Evolutionary conservation across 1,140 invertebrate genomes (phyloP), one percentile per base, ranked within the genome.

Genomic region (Sitophilus oryzae): DNA sequence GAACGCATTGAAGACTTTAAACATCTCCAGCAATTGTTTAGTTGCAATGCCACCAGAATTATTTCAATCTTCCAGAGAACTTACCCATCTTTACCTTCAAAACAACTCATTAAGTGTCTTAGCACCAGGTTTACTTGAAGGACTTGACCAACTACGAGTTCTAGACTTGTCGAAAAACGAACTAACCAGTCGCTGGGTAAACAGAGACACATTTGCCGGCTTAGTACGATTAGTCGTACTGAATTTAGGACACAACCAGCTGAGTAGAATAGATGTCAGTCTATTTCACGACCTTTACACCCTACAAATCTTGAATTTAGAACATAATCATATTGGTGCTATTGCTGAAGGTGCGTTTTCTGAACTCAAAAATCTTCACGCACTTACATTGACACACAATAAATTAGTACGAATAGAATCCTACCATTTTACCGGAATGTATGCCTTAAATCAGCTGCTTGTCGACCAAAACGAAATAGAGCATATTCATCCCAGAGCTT

Each of bases 101-200:
- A 91, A 91, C 65, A 91, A 93, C 69, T 84, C 86, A 1, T 72
- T 93, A 49, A 80, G 80, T 61, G 81, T 85, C 3, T 72, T 91
- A 14, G 85, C 86, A 3, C 85, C 86, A 1, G 86, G 86, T 1
- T 65, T 91, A 11, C 79, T 93, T 57, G 82, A 84, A 59, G 81
- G 82, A 11, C 76, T 94, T 52, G 82, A 85, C 54, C 80, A 88
- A 62, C 74, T 95, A 19, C 80, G 86, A 69, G 77, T 82, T 14
- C 73, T 94, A 25, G 88, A 93, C 71, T 71, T 92, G 22, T 86
- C 85, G 14, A 68, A 75, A 55, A 92, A 93, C 69, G 78, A 84
- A 62, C 70, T 94, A n/a, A 84, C 83, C 43, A 86, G 79, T 71
- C 81, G 78, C 46, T 91, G 83, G 87, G 83, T 87, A 21, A 86